Evolutionary conservation across 2,888 invertebrate species (phyloP), one percentile per base, ranked within the genome.

Genomic region (Physocephala rufipes): DNA sequence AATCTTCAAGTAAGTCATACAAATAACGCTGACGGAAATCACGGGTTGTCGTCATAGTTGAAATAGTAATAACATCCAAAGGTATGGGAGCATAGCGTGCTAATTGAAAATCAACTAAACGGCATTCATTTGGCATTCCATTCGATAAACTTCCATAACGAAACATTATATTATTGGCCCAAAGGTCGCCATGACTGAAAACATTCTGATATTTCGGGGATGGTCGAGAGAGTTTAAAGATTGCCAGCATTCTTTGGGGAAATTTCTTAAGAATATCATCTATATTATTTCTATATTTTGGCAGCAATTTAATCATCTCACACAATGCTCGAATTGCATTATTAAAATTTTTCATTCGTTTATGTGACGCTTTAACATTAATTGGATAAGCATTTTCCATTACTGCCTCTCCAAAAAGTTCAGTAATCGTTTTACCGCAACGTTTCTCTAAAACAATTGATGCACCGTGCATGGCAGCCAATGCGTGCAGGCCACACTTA

Each of bases 71-170:
- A 4, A 90, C 78, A 76, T 93, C 93, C 61, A 91, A 87, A 24
- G 90, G 88, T 0, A 91, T 90, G 0, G 92, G 91, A 19, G 89
- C 89, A 79, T 90, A 92, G 30, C 90, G 87, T 0, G 89, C 85
- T 65, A 91, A 86, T 83, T 93, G 93, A 78, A 90, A 93, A 82
- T 93, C 93, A 2, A 93, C 89, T 13, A 93, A 80, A 45, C 90
- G 80, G 76, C 91, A 91, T 36, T 89, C 88, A 2, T 89, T 85
- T 1, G 90, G 89, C 45, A 79, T 80, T 0, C 84, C 78, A 15
- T 82, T 84, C 67, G 77, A 74, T 36, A 36, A 36, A 74, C 78
- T 81, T 2, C 81, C 80, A 53, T 86, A 85, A 24, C 81, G 81
- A 49, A 87, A 86, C 80, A 88, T 81, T 0, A 87, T 72, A 74